Evolutionary conservation across 2,113 vertebrate genomes (phyloP).

Genomic region (Tragelaphus scriptus): DNA sequence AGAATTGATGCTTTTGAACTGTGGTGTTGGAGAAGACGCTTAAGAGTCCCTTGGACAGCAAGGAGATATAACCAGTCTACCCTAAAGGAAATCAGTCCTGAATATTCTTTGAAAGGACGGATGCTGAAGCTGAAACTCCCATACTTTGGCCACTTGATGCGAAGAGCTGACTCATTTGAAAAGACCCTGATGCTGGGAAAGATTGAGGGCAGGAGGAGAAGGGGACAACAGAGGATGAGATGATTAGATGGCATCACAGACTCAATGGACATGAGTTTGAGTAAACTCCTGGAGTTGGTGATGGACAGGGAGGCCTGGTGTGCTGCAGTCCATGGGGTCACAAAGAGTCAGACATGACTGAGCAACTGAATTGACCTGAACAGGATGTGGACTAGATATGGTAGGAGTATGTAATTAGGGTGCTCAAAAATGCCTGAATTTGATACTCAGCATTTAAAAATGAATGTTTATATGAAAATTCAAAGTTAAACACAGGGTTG

Average conservation of each 20-base stretch:
- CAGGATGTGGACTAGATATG: not conserved
- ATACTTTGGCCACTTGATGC: not conserved
- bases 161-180: not conserved
- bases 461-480: not conserved
- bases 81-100: not conserved
- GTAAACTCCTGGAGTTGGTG: fast-evolving
- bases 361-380: not conserved
- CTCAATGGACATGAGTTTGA: not conserved
- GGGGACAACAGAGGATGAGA: not conserved
- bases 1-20: not conserved
- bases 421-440: not conserved
- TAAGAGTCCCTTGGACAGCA: not conserved
- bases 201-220: not conserved
- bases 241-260: not conserved
- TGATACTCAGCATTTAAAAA: conserved; percentile 18
- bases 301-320: not conserved
- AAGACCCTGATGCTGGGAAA: not conserved
- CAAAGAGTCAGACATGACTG: not conserved
- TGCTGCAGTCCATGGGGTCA: not conserved
- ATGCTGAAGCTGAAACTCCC: not conserved
- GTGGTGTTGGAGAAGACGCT: not conserved
- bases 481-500: not conserved
- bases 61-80: not conserved
- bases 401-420: not conserved
- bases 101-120: not conserved